Conservation (phyloP, 2,888 invertebrate species). For the Caenorhabditis drosophilae region DNA sequence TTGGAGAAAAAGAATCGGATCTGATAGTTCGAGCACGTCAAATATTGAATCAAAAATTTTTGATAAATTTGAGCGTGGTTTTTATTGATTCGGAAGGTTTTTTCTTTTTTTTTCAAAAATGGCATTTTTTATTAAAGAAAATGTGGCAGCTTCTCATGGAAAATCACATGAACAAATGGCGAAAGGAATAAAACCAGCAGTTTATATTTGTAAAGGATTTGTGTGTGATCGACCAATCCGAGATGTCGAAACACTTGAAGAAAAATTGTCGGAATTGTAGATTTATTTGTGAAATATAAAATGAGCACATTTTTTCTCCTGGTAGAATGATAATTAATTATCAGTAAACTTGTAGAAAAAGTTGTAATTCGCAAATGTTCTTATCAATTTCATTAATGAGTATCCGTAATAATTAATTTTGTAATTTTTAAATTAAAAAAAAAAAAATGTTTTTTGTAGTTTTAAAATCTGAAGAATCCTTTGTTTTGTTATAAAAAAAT, state of each 20-base stretch:
- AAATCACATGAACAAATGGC: slow-evolving; percentile 22
- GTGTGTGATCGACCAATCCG: slow-evolving; percentile 31
- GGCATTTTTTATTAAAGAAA: not conserved
- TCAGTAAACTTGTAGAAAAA: no score
- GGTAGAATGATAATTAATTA: no score
- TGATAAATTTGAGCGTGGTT: slow-evolving; percentile 18
- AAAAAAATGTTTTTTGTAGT: no score
- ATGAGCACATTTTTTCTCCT: no score
- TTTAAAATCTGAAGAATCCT: no score
- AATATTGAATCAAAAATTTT: slow-evolving; percentile 6
- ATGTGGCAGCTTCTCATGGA: slow-evolving; percentile 9
- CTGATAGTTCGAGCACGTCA: slow-evolving; percentile 2
- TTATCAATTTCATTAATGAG: no score
- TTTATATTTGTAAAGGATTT: slow-evolving; percentile 39
- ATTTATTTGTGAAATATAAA: no score
- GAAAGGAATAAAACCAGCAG: slow-evolving; percentile 24
- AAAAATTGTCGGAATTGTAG: no score
- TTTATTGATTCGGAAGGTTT: slow-evolving; percentile 15
- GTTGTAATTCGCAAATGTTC: no score
- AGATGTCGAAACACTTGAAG: slow-evolving; percentile 15
- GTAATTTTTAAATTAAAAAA: no score
- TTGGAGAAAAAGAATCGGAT: slow-evolving; percentile 17
- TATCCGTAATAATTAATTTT: no score
- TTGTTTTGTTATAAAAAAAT: no score
- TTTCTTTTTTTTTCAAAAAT: not conserved